phyloP scores from a whole-genome alignment of 2,797 vertebrate genomes.

The Neosalanx taihuensis region DNA sequence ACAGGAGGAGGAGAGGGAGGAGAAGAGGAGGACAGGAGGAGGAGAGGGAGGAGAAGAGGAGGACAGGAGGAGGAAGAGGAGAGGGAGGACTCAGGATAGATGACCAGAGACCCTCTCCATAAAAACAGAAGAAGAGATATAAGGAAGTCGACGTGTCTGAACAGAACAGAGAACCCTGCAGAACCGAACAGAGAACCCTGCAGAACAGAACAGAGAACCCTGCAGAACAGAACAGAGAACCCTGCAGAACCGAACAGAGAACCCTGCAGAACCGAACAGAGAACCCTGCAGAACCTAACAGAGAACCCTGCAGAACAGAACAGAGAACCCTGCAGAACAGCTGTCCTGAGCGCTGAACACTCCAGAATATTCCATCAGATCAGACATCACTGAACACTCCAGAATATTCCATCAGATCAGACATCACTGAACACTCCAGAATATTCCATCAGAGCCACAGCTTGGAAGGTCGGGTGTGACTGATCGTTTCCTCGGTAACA shows the following conservation, averaged over 20 bases:
- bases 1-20: no score
- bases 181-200: no score
- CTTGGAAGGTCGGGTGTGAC: background rate
- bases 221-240: no score
- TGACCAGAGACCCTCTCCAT: background rate
- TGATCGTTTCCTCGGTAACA: background rate
- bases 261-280: no score
- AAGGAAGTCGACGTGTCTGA: slow-evolving; percentile 22
- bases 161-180: background rate
- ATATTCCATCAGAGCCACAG: background rate
- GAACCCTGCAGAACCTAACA: no score
- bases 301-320: no score
- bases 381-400: background rate
- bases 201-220: no score
- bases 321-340: no score
- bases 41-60: no score
- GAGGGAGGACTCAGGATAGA: background rate
- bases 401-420: background rate
- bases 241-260: no score
- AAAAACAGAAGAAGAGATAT: slow-evolving; percentile 8
- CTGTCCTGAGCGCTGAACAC: background rate
- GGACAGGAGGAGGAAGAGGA: background rate
- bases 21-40: no score
- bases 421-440: background rate
- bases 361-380: background rate